These are phyloP conservation scores for Idaea biselata DNA, from an alignment of 2,888 invertebrate species.

Conservation along the genomic window DNA sequence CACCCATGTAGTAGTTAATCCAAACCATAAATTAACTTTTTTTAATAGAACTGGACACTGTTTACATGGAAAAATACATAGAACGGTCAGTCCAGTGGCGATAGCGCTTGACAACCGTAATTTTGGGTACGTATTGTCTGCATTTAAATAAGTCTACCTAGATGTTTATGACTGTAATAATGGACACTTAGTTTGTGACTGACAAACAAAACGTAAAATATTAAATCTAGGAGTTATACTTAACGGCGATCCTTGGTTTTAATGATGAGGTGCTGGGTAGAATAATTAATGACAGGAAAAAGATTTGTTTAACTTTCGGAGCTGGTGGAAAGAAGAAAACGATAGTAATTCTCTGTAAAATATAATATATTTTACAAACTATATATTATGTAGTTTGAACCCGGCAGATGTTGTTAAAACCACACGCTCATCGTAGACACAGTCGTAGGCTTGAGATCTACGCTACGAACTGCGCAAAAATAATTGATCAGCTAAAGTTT, in stretches of 20 bases:
- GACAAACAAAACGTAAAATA: neutral
- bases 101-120: neutral
- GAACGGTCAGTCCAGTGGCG: neutral
- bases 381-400: too few relatives aligned
- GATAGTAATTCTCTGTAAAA: too few relatives aligned
- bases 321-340: too few relatives aligned
- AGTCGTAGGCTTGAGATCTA: too few relatives aligned
- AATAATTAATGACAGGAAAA: neutral
- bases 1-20: neutral
- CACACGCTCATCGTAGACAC: too few relatives aligned
- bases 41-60: slow-evolving; percentile 8
- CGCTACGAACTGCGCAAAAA: too few relatives aligned
- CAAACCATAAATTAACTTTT: neutral
- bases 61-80: slow-evolving; percentile 12
- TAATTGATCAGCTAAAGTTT: too few relatives aligned
- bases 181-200: neutral
- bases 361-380: too few relatives aligned
- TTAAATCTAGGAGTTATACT: neutral
- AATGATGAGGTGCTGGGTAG: neutral
- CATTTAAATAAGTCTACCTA: neutral
- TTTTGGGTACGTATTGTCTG: neutral
- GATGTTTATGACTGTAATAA: neutral
- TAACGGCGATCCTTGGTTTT: neutral
- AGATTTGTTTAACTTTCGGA: neutral
- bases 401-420: too few relatives aligned